phyloP scores from a whole-genome alignment of 2,888 invertebrate genomes.

The Tridacna crocea region DNA sequence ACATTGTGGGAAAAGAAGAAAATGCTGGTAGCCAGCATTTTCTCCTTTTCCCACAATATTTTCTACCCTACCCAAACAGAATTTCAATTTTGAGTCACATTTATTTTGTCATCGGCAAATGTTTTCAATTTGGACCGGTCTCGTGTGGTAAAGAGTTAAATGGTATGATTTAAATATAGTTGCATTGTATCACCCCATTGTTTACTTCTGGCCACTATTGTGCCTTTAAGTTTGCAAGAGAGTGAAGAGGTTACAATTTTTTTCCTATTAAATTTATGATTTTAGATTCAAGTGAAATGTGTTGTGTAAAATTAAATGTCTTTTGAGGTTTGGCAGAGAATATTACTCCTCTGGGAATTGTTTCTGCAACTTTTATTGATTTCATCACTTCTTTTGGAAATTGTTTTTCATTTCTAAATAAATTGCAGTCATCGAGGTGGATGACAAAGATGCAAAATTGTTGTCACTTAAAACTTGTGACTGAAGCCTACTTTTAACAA shows the following conservation, averaged over 20 bases:
- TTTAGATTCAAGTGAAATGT: conserved; percentile 7
- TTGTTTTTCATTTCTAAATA: background rate
- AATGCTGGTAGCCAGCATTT: too few relatives aligned
- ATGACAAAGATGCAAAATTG: background rate
- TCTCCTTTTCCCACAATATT: too few relatives aligned
- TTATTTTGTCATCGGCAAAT: too few relatives aligned
- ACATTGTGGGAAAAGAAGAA: too few relatives aligned
- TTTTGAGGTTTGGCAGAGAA: background rate
- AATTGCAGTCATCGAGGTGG: background rate
- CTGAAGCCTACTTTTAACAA: background rate
- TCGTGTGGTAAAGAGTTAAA: too few relatives aligned
- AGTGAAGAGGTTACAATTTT: background rate
- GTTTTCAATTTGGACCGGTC: too few relatives aligned
- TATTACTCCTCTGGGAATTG: conserved; percentile 5
- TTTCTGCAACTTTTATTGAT: background rate
- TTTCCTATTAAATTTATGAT: background rate
- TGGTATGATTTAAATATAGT: too few relatives aligned
- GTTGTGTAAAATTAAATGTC: conserved; percentile 4
- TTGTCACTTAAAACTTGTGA: background rate
- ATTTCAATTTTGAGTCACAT: too few relatives aligned
- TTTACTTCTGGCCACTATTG: background rate
- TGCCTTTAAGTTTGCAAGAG: background rate
- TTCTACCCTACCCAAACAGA: too few relatives aligned
- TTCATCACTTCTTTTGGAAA: background rate
- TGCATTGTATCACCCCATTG: background rate